Evolutionary conservation across 2,113 vertebrate species (phyloP).

Genomic region (Xenopus laevis): DNA sequence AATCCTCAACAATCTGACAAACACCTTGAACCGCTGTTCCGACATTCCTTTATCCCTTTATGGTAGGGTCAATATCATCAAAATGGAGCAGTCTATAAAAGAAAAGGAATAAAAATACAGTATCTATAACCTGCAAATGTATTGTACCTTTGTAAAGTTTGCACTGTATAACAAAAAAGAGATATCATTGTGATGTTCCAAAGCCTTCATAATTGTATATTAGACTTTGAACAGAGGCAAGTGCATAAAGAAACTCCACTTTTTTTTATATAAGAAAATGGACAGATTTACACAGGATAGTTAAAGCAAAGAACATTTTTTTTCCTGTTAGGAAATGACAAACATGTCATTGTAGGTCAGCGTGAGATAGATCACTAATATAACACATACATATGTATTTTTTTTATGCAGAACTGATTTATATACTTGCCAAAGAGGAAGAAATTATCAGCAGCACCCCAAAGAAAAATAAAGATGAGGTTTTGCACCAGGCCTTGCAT

Average conservation of each 20-base stretch:
- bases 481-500: constrained; percentile 69
- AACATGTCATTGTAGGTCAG: constrained; percentile 56
- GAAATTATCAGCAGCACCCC: constrained; percentile 70
- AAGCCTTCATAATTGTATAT: constrained; percentile 63
- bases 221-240: constrained; percentile 61
- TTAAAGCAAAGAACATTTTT: too few species aligned
- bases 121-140: constrained; percentile 69
- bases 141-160: constrained; percentile 70
- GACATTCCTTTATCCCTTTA: too few species aligned
- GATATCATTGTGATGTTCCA: constrained; percentile 56
- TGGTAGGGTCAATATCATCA: too few species aligned
- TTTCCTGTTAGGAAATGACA: constrained; percentile 53
- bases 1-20: too few species aligned
- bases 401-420: constrained; percentile 66
- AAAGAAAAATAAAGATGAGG: constrained; percentile 68
- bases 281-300: constrained; percentile 52
- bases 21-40: too few species aligned
- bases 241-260: constrained; percentile 57
- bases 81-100: constrained; percentile 66
- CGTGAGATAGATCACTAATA: constrained; percentile 48
- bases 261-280: constrained; percentile 62
- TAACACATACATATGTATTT: constrained; percentile 56
- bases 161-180: constrained; percentile 49
- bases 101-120: constrained; percentile 65
- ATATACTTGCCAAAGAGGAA: constrained; percentile 64